These are phyloP conservation scores for Drosophila neocordata DNA, from an alignment of 1,140 invertebrate species.

Conservation along the genomic window DNA sequence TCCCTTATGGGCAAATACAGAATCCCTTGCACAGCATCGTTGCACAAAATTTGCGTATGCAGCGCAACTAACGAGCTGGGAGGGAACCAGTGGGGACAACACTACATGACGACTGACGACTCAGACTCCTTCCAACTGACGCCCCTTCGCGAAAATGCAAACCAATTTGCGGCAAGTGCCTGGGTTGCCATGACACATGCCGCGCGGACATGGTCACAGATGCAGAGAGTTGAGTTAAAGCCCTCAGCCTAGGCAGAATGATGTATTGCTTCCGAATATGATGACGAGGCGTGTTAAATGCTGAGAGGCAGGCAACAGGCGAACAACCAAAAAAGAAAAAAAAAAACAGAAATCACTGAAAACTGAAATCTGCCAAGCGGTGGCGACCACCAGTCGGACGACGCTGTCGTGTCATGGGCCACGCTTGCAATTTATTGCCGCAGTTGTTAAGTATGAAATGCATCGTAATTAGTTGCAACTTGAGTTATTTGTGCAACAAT, in stretches of 20 bases:
- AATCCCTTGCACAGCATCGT: constrained; percentile 28
- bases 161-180: constrained; percentile 80
- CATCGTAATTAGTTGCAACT: constrained; percentile 80
- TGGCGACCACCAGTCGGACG: constrained; percentile 54
- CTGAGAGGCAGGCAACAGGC: constrained; percentile 13
- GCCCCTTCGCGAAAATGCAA: constrained; percentile 57
- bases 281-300: constrained; percentile 77
- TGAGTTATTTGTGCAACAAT: constrained; percentile 81
- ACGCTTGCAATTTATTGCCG: constrained; percentile 76
- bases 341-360: constrained; percentile 38
- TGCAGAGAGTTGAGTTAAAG: constrained; percentile 24
- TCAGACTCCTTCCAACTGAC: neutral
- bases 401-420: constrained; percentile 74
- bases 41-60: constrained; percentile 66
- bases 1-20: neutral
- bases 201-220: constrained; percentile 38
- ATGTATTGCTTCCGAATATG: constrained; percentile 81
- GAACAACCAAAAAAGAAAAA: neutral
- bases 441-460: constrained; percentile 80
- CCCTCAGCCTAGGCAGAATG: constrained; percentile 50
- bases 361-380: constrained; percentile 46
- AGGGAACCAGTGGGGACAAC: constrained; percentile 2
- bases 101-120: neutral
- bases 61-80: constrained; percentile 61
- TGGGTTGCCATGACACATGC: constrained; percentile 74